Evolutionary conservation across 1,140 invertebrate species (phyloP).

Genomic region (Bilobella aurantiaca): DNA sequence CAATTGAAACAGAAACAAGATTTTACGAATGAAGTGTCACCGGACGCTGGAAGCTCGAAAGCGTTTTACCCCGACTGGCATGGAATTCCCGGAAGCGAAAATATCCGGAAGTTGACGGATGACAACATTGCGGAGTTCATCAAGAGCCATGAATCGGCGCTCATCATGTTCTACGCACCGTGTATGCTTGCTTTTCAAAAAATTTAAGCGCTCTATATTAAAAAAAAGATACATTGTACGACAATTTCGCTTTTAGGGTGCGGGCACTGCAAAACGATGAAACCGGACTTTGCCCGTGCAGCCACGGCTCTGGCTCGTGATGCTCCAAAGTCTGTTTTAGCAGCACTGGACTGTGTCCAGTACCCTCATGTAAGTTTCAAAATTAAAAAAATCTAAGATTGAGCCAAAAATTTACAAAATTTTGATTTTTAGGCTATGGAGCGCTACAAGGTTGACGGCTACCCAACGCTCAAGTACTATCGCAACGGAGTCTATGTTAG

Average conservation of each 20-base stretch:
- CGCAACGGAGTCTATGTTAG: conserved; percentile 41
- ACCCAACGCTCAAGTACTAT: conserved; percentile 40
- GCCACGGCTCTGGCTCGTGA: conserved; percentile 45
- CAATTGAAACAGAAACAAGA: conserved; percentile 11
- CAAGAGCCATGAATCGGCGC: conserved; percentile 42
- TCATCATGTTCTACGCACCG: conserved; percentile 54
- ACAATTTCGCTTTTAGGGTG: conserved; percentile 44
- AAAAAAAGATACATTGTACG: conserved; percentile 1
- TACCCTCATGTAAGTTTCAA: conserved; percentile 21
- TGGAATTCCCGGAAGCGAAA: conserved; percentile 40
- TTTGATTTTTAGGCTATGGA: conserved; percentile 16
- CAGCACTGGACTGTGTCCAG: conserved; percentile 37
- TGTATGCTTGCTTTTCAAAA: conserved; percentile 40
- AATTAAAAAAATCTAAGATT: neutral
- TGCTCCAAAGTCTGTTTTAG: conserved; percentile 38
- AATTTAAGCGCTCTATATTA: neutral
- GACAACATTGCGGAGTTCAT: conserved; percentile 45
- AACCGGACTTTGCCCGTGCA: conserved; percentile 47
- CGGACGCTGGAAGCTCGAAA: neutral
- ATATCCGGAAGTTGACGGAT: conserved; percentile 46
- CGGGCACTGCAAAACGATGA: conserved; percentile 51
- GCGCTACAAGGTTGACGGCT: conserved; percentile 36
- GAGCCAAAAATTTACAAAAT: conserved; percentile 13
- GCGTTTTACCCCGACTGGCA: conserved; percentile 41
- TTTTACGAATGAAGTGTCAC: neutral